These are phyloP conservation scores for Sceloporus tristichus DNA, from an alignment of 2,113 vertebrate species.

Conservation along the genomic window DNA sequence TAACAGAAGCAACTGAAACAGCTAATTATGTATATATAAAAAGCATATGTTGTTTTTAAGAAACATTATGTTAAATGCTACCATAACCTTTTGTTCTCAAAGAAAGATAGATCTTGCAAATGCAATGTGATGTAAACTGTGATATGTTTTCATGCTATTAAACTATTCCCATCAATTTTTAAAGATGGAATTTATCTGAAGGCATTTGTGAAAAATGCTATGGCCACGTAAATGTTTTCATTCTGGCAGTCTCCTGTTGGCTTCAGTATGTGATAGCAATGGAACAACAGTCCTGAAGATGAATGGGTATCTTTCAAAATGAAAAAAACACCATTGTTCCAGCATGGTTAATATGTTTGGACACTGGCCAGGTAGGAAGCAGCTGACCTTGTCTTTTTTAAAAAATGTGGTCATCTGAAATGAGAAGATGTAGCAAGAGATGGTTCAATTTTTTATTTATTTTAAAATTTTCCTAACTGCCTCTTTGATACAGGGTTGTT, in stretches of 20 bases:
- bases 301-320: not conserved
- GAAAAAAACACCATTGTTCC: not conserved
- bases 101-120: slow-evolving; percentile 22
- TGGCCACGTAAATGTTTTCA: not conserved
- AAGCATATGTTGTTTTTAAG: slow-evolving; percentile 27
- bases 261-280: not conserved
- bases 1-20: slow-evolving; percentile 19
- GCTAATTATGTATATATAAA: slow-evolving; percentile 33
- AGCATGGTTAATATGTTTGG: not conserved
- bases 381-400: not conserved
- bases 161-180: slow-evolving; percentile 13
- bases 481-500: not conserved
- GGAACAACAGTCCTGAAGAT: not conserved
- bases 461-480: not conserved
- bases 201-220: not conserved
- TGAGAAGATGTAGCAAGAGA: not conserved
- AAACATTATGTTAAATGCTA: slow-evolving; percentile 11
- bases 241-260: not conserved
- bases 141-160: slow-evolving; percentile 19
- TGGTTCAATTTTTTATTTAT: not conserved
- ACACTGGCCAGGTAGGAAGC: not conserved
- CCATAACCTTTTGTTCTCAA: slow-evolving; percentile 48
- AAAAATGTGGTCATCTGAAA: not conserved
- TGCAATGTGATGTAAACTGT: slow-evolving; percentile 24
- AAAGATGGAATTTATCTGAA: slow-evolving; percentile 14